A percentile compares a stretch with the other conserved stretches of the same genome.
Conservation (phyloP, 2,113 vertebrate species). For the Patagioenas fasciata region DNA sequence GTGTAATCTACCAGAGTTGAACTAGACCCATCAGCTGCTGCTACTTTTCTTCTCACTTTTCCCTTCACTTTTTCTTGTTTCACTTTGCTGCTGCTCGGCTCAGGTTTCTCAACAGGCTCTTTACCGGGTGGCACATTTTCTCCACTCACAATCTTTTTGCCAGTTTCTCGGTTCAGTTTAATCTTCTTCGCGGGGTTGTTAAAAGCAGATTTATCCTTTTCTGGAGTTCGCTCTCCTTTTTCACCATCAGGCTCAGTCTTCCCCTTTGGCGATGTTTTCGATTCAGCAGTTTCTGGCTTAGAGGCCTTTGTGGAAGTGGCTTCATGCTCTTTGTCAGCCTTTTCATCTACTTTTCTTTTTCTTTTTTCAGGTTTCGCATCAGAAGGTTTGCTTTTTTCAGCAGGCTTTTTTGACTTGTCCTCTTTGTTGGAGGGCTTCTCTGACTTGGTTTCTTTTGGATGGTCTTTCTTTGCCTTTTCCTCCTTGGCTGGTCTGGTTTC, state of each 20-base stretch:
- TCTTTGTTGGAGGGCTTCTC: constrained; percentile 79
- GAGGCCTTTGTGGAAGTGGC: constrained; percentile 57
- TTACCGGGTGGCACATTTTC: constrained; percentile 69
- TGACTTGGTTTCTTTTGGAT: constrained; percentile 74
- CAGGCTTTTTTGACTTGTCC: constrained; percentile 77
- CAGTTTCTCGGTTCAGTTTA: constrained; percentile 90
- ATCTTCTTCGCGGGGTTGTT: constrained; percentile 89
- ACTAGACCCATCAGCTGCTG: constrained; percentile 70
- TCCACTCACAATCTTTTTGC: constrained; percentile 82
- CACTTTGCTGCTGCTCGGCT: constrained; percentile 70
- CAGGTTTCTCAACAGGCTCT: constrained; percentile 73
- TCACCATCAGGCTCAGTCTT: constrained; percentile 74
- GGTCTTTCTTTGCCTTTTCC: constrained; percentile 79
- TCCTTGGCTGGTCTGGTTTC: constrained; percentile 80
- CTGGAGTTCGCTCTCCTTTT: constrained; percentile 74
- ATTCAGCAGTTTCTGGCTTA: constrained; percentile 74
- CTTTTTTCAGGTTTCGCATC: constrained; percentile 84
- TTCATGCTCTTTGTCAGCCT: constrained; percentile 78
- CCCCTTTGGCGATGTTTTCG: constrained; percentile 77
- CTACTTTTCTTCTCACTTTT: constrained; percentile 77
- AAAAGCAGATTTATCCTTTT: constrained; percentile 73
- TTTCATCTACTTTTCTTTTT: constrained; percentile 84
- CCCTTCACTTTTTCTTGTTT: constrained; percentile 78
- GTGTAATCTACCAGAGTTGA: constrained; percentile 80
- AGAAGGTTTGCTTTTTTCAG: constrained; percentile 75